Conservation (phyloP, 2,797 vertebrate species). For the Muraenolepis orangiensis region DNA sequence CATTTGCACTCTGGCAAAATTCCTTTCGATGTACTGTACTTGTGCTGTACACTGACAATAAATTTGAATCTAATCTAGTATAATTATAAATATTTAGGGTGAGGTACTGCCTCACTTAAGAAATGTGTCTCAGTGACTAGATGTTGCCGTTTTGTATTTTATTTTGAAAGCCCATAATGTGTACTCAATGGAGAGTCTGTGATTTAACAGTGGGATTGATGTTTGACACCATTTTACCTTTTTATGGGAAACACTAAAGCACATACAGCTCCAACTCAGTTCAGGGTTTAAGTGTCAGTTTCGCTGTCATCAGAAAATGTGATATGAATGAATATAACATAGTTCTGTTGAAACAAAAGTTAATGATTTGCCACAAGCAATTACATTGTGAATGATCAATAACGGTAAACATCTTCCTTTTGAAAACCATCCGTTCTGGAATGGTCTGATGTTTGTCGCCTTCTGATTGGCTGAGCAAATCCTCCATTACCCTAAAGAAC, state of each 20-base stretch:
- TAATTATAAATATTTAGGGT: neutral
- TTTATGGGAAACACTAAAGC: neutral
- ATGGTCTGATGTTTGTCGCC: neutral
- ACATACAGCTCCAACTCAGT: neutral
- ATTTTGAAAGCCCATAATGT: neutral
- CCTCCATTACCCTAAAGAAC: neutral
- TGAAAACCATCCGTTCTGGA: neutral
- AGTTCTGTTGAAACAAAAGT: neutral
- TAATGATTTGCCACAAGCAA: neutral
- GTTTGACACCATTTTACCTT: neutral
- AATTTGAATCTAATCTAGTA: too few relatives aligned
- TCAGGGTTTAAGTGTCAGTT: neutral
- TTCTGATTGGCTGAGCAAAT: neutral
- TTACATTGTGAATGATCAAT: neutral
- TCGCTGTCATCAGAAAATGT: too few relatives aligned
- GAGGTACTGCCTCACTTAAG: neutral
- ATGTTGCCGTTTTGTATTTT: too few relatives aligned
- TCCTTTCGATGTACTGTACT: too few relatives aligned
- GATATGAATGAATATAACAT: neutral
- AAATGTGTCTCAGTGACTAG: too few relatives aligned
- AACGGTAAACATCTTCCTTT: neutral
- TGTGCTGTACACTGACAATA: too few relatives aligned
- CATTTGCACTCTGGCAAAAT: too few relatives aligned
- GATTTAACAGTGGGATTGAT: too few relatives aligned
- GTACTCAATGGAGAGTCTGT: neutral